These are phyloP conservation scores for Epinephelus fuscoguttatus DNA, from an alignment of 2,113 vertebrate species.

Conservation along the genomic window DNA sequence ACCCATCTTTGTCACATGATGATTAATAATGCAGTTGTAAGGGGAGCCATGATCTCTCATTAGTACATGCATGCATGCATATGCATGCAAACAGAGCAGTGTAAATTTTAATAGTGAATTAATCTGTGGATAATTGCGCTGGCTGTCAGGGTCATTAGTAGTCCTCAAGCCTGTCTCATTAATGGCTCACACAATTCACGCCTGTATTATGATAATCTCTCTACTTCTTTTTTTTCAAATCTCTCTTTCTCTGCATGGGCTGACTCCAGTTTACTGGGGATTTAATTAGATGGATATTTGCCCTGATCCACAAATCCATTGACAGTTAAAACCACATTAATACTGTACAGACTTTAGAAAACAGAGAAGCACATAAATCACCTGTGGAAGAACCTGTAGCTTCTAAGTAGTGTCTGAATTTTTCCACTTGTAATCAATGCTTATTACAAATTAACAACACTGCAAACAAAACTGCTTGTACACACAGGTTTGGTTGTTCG, in stretches of 20 bases:
- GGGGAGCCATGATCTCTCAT: conserved; percentile 55
- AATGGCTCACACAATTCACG: conserved; percentile 45
- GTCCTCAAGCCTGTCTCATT: conserved; percentile 55
- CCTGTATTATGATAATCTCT: conserved; percentile 48
- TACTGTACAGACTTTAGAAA: background rate
- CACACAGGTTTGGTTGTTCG: background rate
- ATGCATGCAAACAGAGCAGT: conserved; percentile 56
- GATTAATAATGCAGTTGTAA: conserved; percentile 60
- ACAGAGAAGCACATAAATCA: conserved; percentile 8
- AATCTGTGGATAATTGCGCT: conserved; percentile 70
- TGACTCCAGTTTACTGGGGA: conserved; percentile 33
- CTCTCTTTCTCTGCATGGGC: conserved; percentile 19
- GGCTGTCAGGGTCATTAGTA: conserved; percentile 66
- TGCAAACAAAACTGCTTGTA: background rate
- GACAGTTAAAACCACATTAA: background rate
- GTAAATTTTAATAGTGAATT: conserved; percentile 58
- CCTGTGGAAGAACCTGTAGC: conserved; percentile 7
- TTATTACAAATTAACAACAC: background rate
- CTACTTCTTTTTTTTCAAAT: conserved; percentile 3
- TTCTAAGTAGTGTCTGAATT: background rate
- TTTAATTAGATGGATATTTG: conserved; percentile 52
- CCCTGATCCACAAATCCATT: background rate
- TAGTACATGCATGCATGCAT: conserved; percentile 56
- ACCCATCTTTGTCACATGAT: conserved; percentile 53
- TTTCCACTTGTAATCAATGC: background rate